Evolutionary conservation across 2,888 invertebrate species (phyloP), one percentile per base, ranked within the genome.

Genomic region (Drosophila meridionalis): DNA sequence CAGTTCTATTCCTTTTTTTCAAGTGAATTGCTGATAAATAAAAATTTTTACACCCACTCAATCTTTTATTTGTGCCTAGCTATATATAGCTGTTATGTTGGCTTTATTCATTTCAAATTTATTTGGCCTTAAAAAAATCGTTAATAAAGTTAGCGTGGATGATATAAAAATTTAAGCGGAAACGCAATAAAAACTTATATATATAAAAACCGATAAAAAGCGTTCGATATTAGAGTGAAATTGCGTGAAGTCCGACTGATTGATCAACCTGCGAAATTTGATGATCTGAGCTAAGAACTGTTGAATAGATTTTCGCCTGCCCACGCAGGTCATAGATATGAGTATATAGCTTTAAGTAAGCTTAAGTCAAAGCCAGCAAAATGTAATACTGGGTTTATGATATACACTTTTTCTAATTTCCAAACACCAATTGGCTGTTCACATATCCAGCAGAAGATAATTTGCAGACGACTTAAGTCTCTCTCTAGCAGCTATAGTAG

Each of bases 21-120:
- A 6, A 34, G 45, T 40, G 32, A 66, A 58, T 42, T 48, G 28
- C 40, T 40, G 34, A 43, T 47, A 26, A 47, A 61, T 61, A 52
- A 61, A 61, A 42, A 48, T 53, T 74, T 73, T 53, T 36, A 56
- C 26, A 43, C 38, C 11, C 52, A 11, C 40, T 40, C 40, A 43
- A 14, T 66, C 34, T 12, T 53, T 47, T 57, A 48, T 47, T 34
- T 12, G 52, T 20, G 34, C 45, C n/a, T 36, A 26, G 36, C n/a
- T 42, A 5, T 14, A n/a, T 40, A 40, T 7, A 42, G 42, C 26
- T 43, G 60, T 45, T 38, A 26, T 47, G 34, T 11, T 2, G 11
- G 3, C 8, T 14, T 56, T 56, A 32, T 42, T 56, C 32, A 20
- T 40, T 30, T 12, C 20, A 36, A 12, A 42, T 42, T 57, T 42